These are phyloP conservation scores for Acropora yongei DNA, from an alignment of 64 coral and sea anemone species.

Conservation along the genomic window DNA sequence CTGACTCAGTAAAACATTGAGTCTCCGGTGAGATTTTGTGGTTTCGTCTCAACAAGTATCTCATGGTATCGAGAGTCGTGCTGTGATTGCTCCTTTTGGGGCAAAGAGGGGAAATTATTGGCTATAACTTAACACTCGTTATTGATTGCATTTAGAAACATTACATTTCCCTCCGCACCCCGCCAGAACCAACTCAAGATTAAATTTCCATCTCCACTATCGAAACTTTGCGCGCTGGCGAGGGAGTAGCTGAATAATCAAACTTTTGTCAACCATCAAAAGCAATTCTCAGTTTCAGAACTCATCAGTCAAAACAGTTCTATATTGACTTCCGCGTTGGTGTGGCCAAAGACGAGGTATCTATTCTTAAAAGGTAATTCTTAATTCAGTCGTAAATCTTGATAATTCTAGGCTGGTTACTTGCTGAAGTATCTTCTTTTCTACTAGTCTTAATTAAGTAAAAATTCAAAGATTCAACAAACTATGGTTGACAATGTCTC, in stretches of 20 bases:
- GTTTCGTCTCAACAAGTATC: no score
- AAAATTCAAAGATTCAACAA: not conserved
- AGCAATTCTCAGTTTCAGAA: not conserved
- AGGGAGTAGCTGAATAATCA: no score
- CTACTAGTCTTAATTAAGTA: not conserved
- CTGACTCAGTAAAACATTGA: no score
- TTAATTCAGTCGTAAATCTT: conserved; percentile 2
- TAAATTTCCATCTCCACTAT: not conserved
- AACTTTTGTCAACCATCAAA: no score
- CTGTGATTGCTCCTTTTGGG: no score
- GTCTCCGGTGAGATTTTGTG: no score
- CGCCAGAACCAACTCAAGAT: not conserved
- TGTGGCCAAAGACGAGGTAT: not conserved
- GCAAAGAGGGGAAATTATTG: not conserved
- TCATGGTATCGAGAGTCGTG: no score
- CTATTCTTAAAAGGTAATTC: not conserved
- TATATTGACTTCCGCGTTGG: not conserved
- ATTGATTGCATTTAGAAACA: conserved; percentile 2
- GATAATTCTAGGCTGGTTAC: not conserved
- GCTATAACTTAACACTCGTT: not conserved
- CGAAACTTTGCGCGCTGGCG: no score
- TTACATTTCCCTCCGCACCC: not conserved
- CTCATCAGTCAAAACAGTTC: not conserved
- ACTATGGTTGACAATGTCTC: not conserved
- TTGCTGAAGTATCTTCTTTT: conserved; percentile 1